These are phyloP conservation scores for Drosophila cognata DNA, from an alignment of 2,888 invertebrate species.

Conservation along the genomic window DNA sequence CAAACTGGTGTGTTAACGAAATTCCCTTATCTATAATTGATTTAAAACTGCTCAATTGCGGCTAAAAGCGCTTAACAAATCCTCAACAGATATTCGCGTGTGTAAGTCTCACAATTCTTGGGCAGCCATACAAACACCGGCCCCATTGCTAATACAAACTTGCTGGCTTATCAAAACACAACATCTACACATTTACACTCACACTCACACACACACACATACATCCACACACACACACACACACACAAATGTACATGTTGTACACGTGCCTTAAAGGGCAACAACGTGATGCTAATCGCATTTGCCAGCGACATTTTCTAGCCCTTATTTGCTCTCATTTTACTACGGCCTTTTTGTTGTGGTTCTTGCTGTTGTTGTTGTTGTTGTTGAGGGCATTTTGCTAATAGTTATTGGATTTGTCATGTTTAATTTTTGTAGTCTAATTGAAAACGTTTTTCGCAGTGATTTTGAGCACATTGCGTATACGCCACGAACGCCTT, in stretches of 20 bases:
- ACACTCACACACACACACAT: conserved; percentile 7
- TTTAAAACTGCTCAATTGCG: conserved; percentile 31
- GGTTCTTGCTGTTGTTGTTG: not conserved
- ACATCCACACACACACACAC: conserved; percentile 3
- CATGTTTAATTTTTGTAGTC: conserved; percentile 26
- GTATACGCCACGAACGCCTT: conserved; percentile 29
- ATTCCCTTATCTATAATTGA: conserved; percentile 24
- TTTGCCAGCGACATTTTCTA: conserved; percentile 53
- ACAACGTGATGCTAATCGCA: conserved; percentile 69
- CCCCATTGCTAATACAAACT: conserved; percentile 58
- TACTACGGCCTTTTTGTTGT: conserved; percentile 14
- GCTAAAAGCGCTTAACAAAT: conserved; percentile 24
- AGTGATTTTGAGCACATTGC: conserved; percentile 23
- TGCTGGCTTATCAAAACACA: conserved; percentile 70
- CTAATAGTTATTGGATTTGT: conserved; percentile 28
- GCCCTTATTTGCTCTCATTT: conserved; percentile 17
- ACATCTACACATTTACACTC: conserved; percentile 39
- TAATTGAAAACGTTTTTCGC: conserved; percentile 52
- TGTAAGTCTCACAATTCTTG: conserved; percentile 7
- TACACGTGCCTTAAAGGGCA: conserved; percentile 55
- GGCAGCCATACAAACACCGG: conserved; percentile 62
- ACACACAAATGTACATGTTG: conserved; percentile 2
- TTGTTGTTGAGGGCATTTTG: conserved; percentile 5
- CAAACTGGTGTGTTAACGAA: conserved; percentile 18
- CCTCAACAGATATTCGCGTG: conserved; percentile 30